Evolutionary conservation across 2,888 invertebrate species (phyloP).

Genomic region (Tenodera sinensis): DNA sequence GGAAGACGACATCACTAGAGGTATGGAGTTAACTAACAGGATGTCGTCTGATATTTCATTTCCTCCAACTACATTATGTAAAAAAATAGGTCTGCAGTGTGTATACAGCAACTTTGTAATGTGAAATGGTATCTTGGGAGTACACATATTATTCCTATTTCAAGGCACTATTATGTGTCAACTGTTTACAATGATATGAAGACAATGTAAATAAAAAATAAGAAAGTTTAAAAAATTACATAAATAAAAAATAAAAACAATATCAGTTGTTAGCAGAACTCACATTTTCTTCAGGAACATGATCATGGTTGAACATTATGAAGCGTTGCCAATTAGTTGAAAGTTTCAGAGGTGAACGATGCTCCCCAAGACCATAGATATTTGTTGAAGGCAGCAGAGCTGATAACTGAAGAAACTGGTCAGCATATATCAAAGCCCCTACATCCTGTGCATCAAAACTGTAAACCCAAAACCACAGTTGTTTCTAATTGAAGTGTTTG

Average conservation of each 20-base stretch:
- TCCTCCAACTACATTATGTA: background rate
- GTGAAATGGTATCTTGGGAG: too few relatives aligned
- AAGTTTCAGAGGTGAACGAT: conserved; percentile 57
- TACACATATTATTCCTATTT: too few relatives aligned
- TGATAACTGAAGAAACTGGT: conserved; percentile 71
- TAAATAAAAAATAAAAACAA: background rate
- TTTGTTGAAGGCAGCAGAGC: conserved; percentile 56
- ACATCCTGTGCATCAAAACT: conserved; percentile 67
- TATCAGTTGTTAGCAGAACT: conserved; percentile 37
- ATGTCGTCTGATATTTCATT: background rate
- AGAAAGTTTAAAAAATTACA: background rate
- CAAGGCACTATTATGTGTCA: too few relatives aligned
- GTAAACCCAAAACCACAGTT: conserved; percentile 37
- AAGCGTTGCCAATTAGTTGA: conserved; percentile 64
- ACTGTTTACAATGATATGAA: too few relatives aligned
- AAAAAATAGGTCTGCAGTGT: background rate
- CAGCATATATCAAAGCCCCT: conserved; percentile 67
- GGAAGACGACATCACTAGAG: background rate
- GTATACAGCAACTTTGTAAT: background rate
- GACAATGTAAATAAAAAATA: too few relatives aligned
- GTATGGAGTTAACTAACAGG: too few relatives aligned
- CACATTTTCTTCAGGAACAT: conserved; percentile 62
- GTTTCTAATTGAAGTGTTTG: too few relatives aligned
- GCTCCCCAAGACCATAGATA: conserved; percentile 75
- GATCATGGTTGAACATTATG: conserved; percentile 68